phyloP scores from a whole-genome alignment of 2,888 invertebrate species.

The Dioctria rufipes region DNA sequence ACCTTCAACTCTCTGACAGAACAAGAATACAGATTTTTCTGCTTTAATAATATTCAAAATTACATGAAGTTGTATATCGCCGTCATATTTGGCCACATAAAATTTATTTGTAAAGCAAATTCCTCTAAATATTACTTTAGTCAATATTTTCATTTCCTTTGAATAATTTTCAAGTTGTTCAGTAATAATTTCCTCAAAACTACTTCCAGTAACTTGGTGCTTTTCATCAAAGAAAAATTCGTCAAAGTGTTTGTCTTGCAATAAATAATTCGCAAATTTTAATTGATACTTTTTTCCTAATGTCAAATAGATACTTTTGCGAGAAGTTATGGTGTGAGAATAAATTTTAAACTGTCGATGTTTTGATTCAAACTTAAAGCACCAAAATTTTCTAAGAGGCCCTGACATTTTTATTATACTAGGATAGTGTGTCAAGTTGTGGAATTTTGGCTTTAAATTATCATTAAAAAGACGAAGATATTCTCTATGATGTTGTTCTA shows the following conservation, averaged over 20 bases:
- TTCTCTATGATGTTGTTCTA: constrained; percentile 18
- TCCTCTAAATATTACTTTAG: not conserved
- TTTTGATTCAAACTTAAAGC: constrained; percentile 6
- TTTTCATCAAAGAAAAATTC: not conserved
- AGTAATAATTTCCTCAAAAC: not conserved
- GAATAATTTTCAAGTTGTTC: not conserved
- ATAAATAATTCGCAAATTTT: constrained; percentile 9
- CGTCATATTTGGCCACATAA: not conserved
- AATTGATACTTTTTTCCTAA: constrained; percentile 34
- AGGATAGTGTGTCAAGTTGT: constrained; percentile 47
- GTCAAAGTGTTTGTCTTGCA: not conserved
- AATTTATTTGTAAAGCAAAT: not conserved
- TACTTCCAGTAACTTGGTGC: not conserved
- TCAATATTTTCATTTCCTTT: not conserved
- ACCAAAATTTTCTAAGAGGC: constrained; percentile 34
- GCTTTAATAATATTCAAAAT: too few species aligned
- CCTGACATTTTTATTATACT: constrained; percentile 32
- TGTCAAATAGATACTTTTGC: constrained; percentile 48
- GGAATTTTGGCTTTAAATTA: constrained; percentile 31
- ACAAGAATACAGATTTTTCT: not conserved
- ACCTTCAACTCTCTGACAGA: not conserved
- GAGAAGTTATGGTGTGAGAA: not conserved
- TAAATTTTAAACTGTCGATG: not conserved
- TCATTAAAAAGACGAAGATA: constrained; percentile 22
- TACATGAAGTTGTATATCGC: not conserved